Evolutionary conservation across 2,797 vertebrate species (phyloP).

Genomic region (Tarsius wallacei): DNA sequence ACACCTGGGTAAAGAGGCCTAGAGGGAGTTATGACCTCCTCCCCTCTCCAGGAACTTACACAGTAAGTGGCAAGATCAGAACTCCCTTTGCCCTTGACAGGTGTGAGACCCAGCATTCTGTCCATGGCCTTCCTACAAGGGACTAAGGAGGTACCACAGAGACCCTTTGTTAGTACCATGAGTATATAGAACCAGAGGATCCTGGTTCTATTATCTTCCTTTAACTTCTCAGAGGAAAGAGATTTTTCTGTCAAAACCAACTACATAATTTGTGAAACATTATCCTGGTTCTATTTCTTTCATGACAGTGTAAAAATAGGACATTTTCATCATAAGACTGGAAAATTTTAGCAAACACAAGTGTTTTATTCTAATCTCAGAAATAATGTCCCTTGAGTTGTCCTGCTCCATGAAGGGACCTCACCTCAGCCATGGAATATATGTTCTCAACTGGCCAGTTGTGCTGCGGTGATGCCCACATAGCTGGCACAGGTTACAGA

Average conservation of each 20-base stretch:
- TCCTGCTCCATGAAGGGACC: background rate
- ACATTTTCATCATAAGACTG: slow-evolving; percentile 19
- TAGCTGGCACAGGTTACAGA: background rate
- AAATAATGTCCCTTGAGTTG: slow-evolving; percentile 27
- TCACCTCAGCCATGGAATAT: background rate
- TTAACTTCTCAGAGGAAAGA: slow-evolving; percentile 17
- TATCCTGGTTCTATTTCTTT: slow-evolving; percentile 53
- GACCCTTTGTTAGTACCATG: background rate
- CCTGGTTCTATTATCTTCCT: background rate
- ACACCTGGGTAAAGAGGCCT: background rate
- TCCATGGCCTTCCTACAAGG: background rate
- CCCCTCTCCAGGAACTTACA: background rate
- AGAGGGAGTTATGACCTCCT: background rate
- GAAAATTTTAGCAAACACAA: slow-evolving; percentile 37
- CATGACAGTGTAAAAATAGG: slow-evolving; percentile 52
- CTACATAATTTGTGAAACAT: slow-evolving; percentile 21
- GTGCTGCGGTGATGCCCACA: background rate
- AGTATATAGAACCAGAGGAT: background rate
- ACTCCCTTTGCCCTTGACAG: background rate
- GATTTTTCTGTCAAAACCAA: slow-evolving; percentile 44
- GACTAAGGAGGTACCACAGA: background rate
- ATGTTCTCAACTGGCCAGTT: background rate
- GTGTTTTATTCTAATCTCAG: slow-evolving; percentile 54
- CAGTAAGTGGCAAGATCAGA: background rate
- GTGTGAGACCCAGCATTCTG: background rate